phyloP scores from a whole-genome alignment of 2,888 invertebrate genomes.

The Machimus rusticus region DNA sequence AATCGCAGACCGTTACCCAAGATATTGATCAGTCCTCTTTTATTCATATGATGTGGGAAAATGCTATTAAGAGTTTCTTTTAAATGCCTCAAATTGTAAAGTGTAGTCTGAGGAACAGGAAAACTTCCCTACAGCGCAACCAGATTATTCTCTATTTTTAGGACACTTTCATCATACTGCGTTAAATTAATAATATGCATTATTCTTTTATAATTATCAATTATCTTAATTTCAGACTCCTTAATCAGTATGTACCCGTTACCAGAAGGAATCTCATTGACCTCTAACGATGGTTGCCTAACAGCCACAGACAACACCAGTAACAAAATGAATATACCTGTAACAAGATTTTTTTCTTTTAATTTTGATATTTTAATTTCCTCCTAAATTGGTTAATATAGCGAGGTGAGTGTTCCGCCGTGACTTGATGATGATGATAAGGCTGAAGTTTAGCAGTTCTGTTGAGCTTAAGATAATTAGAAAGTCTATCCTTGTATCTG shows the following conservation, averaged over 20 bases:
- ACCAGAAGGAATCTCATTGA: not conserved
- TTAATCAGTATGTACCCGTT: slow-evolving; percentile 4
- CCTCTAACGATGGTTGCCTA: not conserved
- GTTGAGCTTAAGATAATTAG: not conserved
- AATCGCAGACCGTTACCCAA: slow-evolving; percentile 2
- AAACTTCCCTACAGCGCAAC: not conserved
- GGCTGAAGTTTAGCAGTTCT: not conserved
- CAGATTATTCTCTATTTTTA: not conserved
- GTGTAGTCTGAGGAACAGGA: not conserved
- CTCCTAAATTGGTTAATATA: not conserved
- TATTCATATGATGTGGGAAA: slow-evolving; percentile 10
- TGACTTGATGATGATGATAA: not conserved
- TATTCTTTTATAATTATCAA: slow-evolving; percentile 8
- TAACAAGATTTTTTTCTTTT: not conserved
- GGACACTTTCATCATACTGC: slow-evolving; percentile 1
- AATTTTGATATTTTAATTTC: slow-evolving; percentile 14
- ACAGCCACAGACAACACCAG: not conserved
- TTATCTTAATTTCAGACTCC: slow-evolving; percentile 4
- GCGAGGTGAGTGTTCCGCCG: not conserved
- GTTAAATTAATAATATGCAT: not conserved
- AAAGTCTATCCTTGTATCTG: not conserved
- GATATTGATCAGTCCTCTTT: not conserved
- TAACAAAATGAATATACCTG: not conserved
- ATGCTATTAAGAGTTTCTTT: slow-evolving; percentile 15
- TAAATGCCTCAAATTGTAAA: not conserved